Base-by-base conservation (phyloP, 1,140 invertebrate genomes). In the Steinernema feltiae region DNA sequence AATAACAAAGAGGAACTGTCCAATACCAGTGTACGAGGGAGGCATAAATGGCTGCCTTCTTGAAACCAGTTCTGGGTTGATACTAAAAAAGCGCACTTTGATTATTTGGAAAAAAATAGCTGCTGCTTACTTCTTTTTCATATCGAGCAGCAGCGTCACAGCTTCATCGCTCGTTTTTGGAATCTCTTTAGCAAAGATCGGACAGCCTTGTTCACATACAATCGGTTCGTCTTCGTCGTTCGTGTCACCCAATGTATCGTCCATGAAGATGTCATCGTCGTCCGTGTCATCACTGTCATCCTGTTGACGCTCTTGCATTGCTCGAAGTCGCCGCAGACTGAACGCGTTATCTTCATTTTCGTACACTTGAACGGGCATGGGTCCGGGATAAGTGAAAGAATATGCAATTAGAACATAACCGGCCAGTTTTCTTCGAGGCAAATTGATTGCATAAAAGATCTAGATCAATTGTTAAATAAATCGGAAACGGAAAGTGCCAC, bases 151-250 rank as follows among this genome's bases (percentile, higher is more conserved):
- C 15, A 63, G 24, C 2, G 15, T 15, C 2, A 63, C 53, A 27
- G 53, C 53, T 27, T 63, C 53, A 27, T 63, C 53, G 24, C 53
- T 63, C 53, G 53, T 63, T 27, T 63, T 63, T 15, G 53, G 53
- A 21, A 63, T 63, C 24, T 63, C 53, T 27, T 63, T 12, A n/a
- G 53, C 53, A 21, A 15, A 63, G 3, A 63, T 27, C 7, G 53
- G 53, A 27, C 15, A 15, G 7, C 53, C 53, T 21, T 63, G 53
- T 21, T 63, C 53, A 3, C 12, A 17, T 3, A 63, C 24, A 27
- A 63, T 63, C 3, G 12, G 24, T 3, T 63, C 53, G 3, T 63
- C 53, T 3, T 63, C 53, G 15, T 27, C 53, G 24, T 12, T 63
- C 15, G 15, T 3, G 7, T 63, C 53, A 3, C 24, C 53, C 3